Base-by-base conservation (phyloP, 2,888 invertebrate species). In the Stratiomys singularior region DNA sequence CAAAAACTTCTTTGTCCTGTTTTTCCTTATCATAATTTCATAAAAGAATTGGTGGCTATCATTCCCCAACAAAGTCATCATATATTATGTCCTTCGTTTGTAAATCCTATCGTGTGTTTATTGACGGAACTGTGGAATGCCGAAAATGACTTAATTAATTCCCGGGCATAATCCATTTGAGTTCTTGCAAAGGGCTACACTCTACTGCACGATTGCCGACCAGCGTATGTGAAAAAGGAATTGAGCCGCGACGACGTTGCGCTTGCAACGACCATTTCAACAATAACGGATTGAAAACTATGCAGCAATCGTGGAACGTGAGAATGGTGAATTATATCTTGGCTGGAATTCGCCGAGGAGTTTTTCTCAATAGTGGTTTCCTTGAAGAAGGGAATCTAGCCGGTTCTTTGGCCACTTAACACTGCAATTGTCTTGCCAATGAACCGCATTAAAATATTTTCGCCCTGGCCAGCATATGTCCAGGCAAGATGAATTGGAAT, bases 391-490 rank as follows among this genome's bases (percentile, higher is more conserved):
- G 15, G 37, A 56, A 67, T 67, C 77, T 28, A 66, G 64, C 60
- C 63, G 63, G 66, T 63, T 64, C 64, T n/a, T 64, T 47, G 64
- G 47, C 64, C 76, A 64, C 47, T 47, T 64, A 74, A 74, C 74
- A 74, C 74, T 28, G 46, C 60, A 28, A 52, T 37, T 21, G 60
- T 9, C 47, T 77, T 77, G 77, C 67, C 67, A 77, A 56, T 67
- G 77, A 77, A 77, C 77, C 77, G 66, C 77, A 77, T 77, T 77
- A 77, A 77, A 77, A 77, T 77, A 77, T 77, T 77, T 77, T 77
- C 67, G 77, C 66, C 66, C 9, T 18, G 72, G 30, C 30, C 64
- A 21, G 28, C 77, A 67, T 77, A 77, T 77, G 77, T 66, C 25
- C 28, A 37, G 15, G 28, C 56, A 30, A 18, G 72, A 44, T 47